Evolutionary conservation across 2,113 vertebrate species (phyloP).

Genomic region (Campylomormyrus tamandua): DNA sequence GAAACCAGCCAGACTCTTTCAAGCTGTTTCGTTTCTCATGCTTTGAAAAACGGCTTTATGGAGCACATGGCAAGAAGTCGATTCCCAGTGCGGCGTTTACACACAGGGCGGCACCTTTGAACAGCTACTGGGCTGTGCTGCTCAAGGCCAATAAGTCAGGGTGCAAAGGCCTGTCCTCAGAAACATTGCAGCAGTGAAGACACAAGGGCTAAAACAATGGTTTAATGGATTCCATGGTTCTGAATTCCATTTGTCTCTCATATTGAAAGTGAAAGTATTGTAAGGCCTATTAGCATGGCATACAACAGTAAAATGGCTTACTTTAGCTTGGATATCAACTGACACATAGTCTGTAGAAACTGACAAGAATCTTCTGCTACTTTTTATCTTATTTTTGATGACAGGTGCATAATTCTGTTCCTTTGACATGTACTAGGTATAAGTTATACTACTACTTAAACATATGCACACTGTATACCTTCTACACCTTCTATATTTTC

Average conservation of each 20-base stretch:
- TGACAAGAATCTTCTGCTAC: not conserved
- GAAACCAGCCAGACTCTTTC: constrained; percentile 37
- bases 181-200: not conserved
- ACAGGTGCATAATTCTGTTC: not conserved
- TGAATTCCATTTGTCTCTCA: not conserved
- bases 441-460: too few relatives aligned
- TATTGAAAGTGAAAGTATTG: not conserved
- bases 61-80: constrained; percentile 33
- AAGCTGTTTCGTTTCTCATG: constrained; percentile 31
- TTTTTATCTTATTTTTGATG: not conserved
- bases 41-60: constrained; percentile 31
- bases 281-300: not conserved
- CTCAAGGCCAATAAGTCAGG: not conserved
- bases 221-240: not conserved
- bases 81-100: constrained; percentile 35
- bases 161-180: not conserved
- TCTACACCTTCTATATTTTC: too few relatives aligned
- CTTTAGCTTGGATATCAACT: not conserved
- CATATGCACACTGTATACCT: too few relatives aligned
- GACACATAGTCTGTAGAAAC: not conserved
- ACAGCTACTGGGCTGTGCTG: not conserved
- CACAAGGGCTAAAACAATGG: not conserved
- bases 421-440: not conserved
- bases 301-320: not conserved
- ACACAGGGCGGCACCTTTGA: constrained; percentile 7